Base-by-base conservation (phyloP, 1,140 invertebrate species). In the Drosophila trapezifrons region DNA sequence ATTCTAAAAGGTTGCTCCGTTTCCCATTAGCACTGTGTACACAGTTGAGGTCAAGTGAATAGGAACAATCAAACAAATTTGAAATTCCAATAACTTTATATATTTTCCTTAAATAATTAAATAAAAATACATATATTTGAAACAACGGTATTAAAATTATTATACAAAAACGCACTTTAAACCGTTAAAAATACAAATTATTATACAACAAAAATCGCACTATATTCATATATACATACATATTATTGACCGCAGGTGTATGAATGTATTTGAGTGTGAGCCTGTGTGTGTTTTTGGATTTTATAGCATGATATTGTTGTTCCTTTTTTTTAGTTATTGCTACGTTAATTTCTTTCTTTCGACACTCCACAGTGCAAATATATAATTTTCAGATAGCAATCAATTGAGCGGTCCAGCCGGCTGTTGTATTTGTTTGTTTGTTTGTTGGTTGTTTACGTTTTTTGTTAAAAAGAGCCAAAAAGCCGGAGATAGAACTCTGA, bases 261-360 rank as follows among this genome's bases (percentile, higher is more conserved):
- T 55, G 42, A 43, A 18, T 47, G 56, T 42, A 25, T 54, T 13
- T 51, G 64, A 59, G 45, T 71, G 40, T 54, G 54, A 37, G 38
- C 32, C 40, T 72, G 56, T 76, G 63, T 67, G 64, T 54, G 62
- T 79, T 62, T 56, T 60, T 38, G 8, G 20, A 49, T 76, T 49
- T 64, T 47, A 55, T 59, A 67, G 73, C 66, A 80, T 64, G 77
- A 79, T 84, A 63, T 79, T 77, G 64, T 57, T 74, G 32, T 78
- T 71, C 18, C 66, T 62, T 59, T 59, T 49, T 55, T 76, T 79
- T 72, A 65, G 59, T 73, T 78, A 65, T 69, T 80, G 81, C 77
- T 76, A 72, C 62, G 80, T 83, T 83, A 65, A 76, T 83, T 84
- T 84, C 27, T 71, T 71, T 84, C 80, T 84, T 73, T 84, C 49